Evolutionary conservation across 2,797 vertebrate species (phyloP).

Genomic region (Novumbra hubbsi): DNA sequence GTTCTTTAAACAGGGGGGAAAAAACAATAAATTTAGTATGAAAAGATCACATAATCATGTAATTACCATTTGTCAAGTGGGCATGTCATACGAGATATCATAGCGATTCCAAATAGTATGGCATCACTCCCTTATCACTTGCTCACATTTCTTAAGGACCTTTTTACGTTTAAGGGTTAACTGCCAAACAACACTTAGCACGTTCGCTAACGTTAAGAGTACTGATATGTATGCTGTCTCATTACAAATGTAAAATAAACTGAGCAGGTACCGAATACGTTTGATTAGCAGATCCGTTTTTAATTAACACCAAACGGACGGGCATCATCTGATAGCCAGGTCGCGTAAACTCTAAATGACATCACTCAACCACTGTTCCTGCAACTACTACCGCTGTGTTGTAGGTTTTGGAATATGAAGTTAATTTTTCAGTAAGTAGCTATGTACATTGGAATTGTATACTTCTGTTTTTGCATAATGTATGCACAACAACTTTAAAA

Average conservation of each 20-base stretch:
- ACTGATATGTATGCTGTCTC: not conserved
- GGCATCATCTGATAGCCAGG: slow-evolving; percentile 16
- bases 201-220: not conserved
- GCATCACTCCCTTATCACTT: too few relatives aligned
- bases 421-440: not conserved
- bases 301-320: slow-evolving; percentile 9
- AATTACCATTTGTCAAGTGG: too few relatives aligned
- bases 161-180: too few relatives aligned
- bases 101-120: too few relatives aligned
- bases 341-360: slow-evolving; percentile 33
- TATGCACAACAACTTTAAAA: not conserved
- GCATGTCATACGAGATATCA: too few relatives aligned
- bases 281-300: not conserved
- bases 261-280: not conserved
- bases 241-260: not conserved
- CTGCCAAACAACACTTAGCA: not conserved
- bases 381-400: not conserved
- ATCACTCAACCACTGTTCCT: slow-evolving; percentile 20
- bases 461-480: not conserved
- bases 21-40: too few relatives aligned
- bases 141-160: too few relatives aligned
- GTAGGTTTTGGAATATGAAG: not conserved
- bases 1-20: too few relatives aligned
- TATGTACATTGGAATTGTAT: not conserved
- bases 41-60: too few relatives aligned